Evolutionary conservation across 2,888 invertebrate genomes (phyloP), one percentile per base, ranked within the genome.

Genomic region (Melanostoma scalare): DNA sequence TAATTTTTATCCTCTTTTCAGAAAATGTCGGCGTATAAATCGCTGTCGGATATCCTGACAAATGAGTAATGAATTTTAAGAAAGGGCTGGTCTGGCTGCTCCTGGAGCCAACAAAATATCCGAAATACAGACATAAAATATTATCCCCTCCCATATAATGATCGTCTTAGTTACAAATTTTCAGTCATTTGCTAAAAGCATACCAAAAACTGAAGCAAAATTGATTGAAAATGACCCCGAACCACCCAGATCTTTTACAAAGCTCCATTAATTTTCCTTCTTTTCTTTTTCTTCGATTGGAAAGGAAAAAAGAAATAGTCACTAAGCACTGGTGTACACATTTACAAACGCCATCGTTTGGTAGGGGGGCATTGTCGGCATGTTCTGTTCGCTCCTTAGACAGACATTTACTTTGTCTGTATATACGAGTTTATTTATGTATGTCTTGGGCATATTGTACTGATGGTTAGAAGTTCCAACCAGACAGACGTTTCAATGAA

Each of bases 11-110:
- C 65, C 63, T 31, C 56, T 10, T 63, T 63, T 46, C 4, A 8
- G 44, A 58, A 56, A 42, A 42, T 56, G 33, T 63, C 36, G 46
- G 10, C 58, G 52, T 46, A 81, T 81, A 81, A 81, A 71, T 81
- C 44, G 63, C 60, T 76, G 71, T 71, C 71, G 60, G 71, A 69
- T 71, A 71, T 75, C 58, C 75, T 80, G 69, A 71, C 69, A 80
- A 80, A 78, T 78, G 78, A 73, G 44, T 63, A 72, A 80, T 80
- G 75, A 58, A 42, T 63, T 61, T 31, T 20, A 48, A 31, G 31
- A 52, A 9, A 42, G 9, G 2, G 3, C 10, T 6, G 38, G 20
- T 20, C 2, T 10, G 10, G 4, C n/a, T 35, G 3, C 30, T 56
- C 8, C 40, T 30, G 1, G 6, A 56, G 46, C 20, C 35, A 48